Base-by-base conservation (phyloP, 2,797 vertebrate genomes). In the Bucorvus abyssinicus region DNA sequence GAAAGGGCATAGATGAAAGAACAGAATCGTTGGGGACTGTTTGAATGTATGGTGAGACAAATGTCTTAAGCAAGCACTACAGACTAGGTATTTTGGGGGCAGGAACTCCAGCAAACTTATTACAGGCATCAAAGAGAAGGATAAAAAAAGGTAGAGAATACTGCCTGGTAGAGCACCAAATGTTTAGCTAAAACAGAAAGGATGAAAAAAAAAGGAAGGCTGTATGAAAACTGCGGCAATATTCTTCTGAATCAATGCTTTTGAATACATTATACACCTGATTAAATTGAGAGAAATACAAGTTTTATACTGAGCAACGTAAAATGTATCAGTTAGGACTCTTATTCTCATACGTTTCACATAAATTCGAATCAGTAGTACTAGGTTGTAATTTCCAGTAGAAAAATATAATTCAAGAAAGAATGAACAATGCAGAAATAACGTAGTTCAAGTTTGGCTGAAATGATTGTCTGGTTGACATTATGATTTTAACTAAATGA, bases 341-440 rank as follows among this genome's bases (percentile, higher is more conserved):
- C 49, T 49, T 36, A 29, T 61, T 92, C 63, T 93, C 23, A 0
- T 84, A 79, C 77, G 64, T 80, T 96, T 93, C 56, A 97, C 61
- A 69, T 87, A 77, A 79, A 71, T 91, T 81, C 71, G 84, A n/a
- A 67, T 80, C 73, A 79, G 69, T 61, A 61, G 27, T 36, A 79
- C 67, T 78, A 87, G 34, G 6, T 0, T 79, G 12, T 26, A 86
- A 82, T 30, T 89, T 27, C 42, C 52, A 85, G 16, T 8, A 74
- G 44, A 85, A 40, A 95, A 91, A 87, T 77, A 55, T 14, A 67
- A 94, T 90, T 94, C 68, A 74, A 87, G 77, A 74, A 85, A 65
- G 44, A 91, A 87, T 24, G 29, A 91, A 73, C 30, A 94, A 87
- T 36, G 56, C 21, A 95, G 75, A 67, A 94, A 17, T 45, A 57